Evolutionary conservation across 2,888 invertebrate genomes (phyloP).

Genomic region (Allophyes oxyacanthae): DNA sequence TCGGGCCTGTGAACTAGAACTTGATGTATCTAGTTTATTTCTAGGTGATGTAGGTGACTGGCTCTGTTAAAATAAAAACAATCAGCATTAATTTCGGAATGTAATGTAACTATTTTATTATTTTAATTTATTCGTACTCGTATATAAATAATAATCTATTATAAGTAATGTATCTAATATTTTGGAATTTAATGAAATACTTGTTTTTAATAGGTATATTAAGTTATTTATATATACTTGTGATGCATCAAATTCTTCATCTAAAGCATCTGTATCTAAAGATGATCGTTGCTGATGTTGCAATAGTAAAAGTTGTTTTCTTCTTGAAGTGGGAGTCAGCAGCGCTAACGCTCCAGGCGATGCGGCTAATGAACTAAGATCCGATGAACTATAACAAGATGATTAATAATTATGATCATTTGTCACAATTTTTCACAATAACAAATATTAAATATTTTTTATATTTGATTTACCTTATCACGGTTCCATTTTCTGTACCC

Average conservation of each 20-base stretch:
- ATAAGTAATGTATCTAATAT: no score
- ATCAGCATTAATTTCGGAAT: no score
- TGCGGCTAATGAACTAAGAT: constrained; percentile 86
- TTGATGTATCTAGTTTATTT: constrained; percentile 84
- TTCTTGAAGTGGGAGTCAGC: constrained; percentile 93
- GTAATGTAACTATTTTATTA: no score
- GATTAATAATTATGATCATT: neutral
- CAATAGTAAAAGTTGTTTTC: constrained; percentile 93
- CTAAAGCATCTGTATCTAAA: constrained; percentile 95
- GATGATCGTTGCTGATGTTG: constrained; percentile 96
- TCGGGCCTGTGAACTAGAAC: constrained; percentile 76
- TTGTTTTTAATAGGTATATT: no score
- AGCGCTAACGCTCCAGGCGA: constrained; percentile 89
- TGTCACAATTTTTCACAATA: neutral
- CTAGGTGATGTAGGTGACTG: constrained; percentile 88
- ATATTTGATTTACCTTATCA: constrained; percentile 82
- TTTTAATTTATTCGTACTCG: no score
- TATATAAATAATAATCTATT: no score
- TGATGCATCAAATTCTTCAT: constrained; percentile 91
- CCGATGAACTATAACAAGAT: constrained; percentile 77
- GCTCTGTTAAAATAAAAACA: constrained; percentile 69
- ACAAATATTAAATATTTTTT: no score
- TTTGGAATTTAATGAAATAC: no score
- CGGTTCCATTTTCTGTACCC: constrained; percentile 91
- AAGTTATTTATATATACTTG: constrained; percentile 72